Evolutionary conservation across 2,797 vertebrate species (phyloP).

Genomic region (Enteromius viviparus): DNA sequence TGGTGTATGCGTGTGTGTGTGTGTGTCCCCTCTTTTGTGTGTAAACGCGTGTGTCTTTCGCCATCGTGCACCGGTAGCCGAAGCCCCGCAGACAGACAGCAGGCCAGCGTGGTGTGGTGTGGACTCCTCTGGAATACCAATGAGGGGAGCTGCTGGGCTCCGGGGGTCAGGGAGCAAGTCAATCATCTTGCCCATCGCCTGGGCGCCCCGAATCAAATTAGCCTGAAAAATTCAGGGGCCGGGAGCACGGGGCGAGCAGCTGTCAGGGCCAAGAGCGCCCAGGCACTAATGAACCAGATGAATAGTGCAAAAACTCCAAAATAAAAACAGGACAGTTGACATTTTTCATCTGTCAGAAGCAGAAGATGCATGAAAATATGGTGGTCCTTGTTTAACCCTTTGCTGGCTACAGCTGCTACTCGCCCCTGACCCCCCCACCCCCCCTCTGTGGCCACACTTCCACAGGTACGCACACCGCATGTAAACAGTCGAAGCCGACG

Average conservation of each 20-base stretch:
- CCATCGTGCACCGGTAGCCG: conserved; percentile 60
- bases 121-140: conserved; percentile 94
- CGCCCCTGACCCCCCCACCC: conserved; percentile 16
- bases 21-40: conserved; percentile 31
- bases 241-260: conserved; percentile 82
- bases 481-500: conserved; percentile 8
- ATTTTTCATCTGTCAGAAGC: conserved; percentile 99
- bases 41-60: conserved; percentile 52
- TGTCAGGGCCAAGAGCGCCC: conserved; percentile 97
- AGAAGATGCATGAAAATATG: conserved; percentile 99
- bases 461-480: conserved; percentile 47
- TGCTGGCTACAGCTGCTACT: conserved; percentile 74
- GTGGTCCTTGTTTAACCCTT: conserved; percentile 98
- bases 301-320: conserved; percentile 99
- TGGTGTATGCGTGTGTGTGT: conserved; percentile 68
- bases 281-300: conserved; percentile 99
- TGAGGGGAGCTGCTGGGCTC: conserved; percentile 87
- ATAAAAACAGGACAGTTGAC: conserved; percentile 99
- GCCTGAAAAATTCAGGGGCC: conserved; percentile 86
- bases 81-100: conserved; percentile 93
- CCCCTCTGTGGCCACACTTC: conserved; percentile 20
- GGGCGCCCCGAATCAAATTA: conserved; percentile 94
- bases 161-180: conserved; percentile 99
- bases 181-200: conserved; percentile 95
- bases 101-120: conserved; percentile 79